Evolutionary conservation across 2,113 vertebrate species (phyloP).

Genomic region (Rhabdornis inornatus): DNA sequence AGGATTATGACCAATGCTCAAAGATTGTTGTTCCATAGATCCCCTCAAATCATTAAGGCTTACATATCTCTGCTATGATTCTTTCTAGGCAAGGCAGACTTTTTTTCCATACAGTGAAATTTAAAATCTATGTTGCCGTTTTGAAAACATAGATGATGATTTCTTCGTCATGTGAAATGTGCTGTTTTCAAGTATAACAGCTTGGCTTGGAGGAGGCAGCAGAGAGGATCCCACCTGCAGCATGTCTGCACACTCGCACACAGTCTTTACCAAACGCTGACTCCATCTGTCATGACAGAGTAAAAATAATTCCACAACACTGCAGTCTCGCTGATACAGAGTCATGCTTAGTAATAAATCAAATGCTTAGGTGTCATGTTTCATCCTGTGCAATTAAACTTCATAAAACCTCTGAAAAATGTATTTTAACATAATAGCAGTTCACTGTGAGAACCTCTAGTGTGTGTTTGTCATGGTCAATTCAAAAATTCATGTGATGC

Average conservation of each 20-base stretch:
- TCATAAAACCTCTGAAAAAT: constrained; percentile 15
- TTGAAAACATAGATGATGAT: neutral
- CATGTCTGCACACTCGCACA: neutral
- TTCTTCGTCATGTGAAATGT: constrained; percentile 29
- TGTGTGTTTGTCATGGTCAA: neutral
- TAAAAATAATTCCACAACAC: constrained; percentile 51
- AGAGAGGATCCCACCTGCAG: constrained; percentile 42
- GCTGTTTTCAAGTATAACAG: constrained; percentile 27
- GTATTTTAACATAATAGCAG: neutral
- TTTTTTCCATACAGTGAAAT: neutral
- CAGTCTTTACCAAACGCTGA: constrained; percentile 6
- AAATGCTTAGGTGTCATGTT: constrained; percentile 41
- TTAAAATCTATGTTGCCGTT: neutral
- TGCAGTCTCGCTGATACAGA: constrained; percentile 17
- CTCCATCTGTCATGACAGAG: constrained; percentile 55
- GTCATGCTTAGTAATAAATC: constrained; percentile 57
- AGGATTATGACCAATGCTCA: neutral
- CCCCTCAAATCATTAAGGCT: neutral
- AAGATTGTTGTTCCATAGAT: neutral
- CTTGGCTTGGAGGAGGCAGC: constrained; percentile 50
- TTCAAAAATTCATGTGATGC: neutral
- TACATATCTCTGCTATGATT: neutral
- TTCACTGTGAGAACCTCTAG: neutral
- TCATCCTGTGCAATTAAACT: constrained; percentile 56
- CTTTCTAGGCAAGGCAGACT: neutral